These are phyloP conservation scores for Paraescarpia echinospica DNA, from an alignment of 1,140 invertebrate genomes.

Conservation along the genomic window DNA sequence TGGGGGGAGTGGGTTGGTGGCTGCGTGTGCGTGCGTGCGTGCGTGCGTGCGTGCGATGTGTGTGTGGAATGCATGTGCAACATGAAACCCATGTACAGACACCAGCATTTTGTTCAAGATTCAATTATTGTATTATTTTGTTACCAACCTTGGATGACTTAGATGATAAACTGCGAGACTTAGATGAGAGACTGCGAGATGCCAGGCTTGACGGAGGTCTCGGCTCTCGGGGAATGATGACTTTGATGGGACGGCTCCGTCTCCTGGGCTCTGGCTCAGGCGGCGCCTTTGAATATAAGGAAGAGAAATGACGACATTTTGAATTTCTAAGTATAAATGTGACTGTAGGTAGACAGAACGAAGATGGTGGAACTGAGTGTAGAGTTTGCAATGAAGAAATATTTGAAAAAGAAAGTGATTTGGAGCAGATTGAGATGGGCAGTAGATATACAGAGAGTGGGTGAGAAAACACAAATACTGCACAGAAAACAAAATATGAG, in stretches of 20 bases:
- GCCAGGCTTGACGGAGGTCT: not conserved
- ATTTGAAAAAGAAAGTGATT: no score
- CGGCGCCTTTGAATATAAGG: not conserved
- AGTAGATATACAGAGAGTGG: no score
- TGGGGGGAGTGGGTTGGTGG: no score
- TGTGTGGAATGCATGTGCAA: not conserved
- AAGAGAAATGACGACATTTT: not conserved
- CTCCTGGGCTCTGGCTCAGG: not conserved
- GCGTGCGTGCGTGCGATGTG: no score
- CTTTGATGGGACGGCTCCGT: not conserved
- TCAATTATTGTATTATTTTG: no score
- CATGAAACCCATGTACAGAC: not conserved
- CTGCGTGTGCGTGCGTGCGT: no score
- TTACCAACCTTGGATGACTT: not conserved
- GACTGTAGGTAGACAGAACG: no score
- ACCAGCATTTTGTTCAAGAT: not conserved
- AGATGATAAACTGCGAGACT: not conserved
- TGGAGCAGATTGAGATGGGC: no score
- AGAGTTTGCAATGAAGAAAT: no score
- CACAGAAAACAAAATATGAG: no score
- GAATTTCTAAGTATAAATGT: not conserved
- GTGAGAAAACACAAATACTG: no score
- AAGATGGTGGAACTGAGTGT: no score
- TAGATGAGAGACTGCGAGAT: not conserved
- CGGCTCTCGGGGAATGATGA: not conserved